Evolutionary conservation across 2,797 vertebrate species (phyloP).

Genomic region (Chelidonichthys spinosus): DNA sequence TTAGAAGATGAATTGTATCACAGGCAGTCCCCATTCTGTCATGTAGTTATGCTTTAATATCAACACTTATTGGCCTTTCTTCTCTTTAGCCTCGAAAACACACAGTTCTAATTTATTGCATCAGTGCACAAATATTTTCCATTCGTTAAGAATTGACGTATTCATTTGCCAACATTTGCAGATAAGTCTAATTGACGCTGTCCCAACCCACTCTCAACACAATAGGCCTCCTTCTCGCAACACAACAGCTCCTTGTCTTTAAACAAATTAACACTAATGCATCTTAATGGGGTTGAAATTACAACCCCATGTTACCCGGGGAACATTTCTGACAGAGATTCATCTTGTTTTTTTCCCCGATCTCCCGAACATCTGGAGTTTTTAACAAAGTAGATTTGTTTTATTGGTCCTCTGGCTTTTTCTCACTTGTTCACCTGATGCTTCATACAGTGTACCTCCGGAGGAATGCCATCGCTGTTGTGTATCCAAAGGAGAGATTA

Average conservation of each 20-base stretch:
- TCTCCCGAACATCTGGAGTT: constrained; percentile 67
- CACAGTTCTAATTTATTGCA: constrained; percentile 37
- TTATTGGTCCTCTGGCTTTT: constrained; percentile 47
- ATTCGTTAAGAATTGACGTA: constrained; percentile 60
- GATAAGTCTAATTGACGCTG: constrained; percentile 63
- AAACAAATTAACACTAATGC: constrained; percentile 76
- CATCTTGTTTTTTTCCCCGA: constrained; percentile 60
- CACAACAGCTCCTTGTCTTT: constrained; percentile 75
- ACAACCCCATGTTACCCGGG: constrained; percentile 57
- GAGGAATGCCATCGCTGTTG: constrained; percentile 68
- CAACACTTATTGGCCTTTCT: constrained; percentile 21
- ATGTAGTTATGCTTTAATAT: constrained; percentile 44
- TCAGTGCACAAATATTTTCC: constrained; percentile 50
- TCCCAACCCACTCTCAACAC: constrained; percentile 59
- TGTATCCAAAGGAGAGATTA: constrained; percentile 81
- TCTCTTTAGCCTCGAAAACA: constrained; percentile 33
- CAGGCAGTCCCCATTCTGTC: constrained; percentile 42
- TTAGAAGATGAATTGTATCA: constrained; percentile 63
- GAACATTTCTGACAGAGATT: constrained; percentile 65
- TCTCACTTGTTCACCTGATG: constrained; percentile 57
- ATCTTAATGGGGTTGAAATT: constrained; percentile 74
- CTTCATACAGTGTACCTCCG: constrained; percentile 41
- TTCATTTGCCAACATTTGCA: constrained; percentile 64
- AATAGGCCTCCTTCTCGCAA: constrained; percentile 68
- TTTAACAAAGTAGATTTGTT: constrained; percentile 47